Evolutionary conservation across 2,888 invertebrate genomes (phyloP), one percentile per base, ranked within the genome.

Genomic region (Cristatella mucedo): DNA sequence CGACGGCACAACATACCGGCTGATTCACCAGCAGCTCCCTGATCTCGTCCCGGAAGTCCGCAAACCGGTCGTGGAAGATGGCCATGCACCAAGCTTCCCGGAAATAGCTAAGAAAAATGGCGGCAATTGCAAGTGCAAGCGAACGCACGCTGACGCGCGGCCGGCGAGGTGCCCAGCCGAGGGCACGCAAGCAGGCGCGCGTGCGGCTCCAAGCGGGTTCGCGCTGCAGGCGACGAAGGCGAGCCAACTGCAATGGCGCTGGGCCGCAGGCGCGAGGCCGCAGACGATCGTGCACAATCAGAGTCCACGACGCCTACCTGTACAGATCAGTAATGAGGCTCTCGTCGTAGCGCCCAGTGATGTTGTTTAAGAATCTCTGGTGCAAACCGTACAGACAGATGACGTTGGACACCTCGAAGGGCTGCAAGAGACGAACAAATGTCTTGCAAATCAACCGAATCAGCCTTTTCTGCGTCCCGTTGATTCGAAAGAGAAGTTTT

Each of bases 311-410:
- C 13, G 33, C 49, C 49, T 46, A 63, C 63, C 46, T 49, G 51
- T 57, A 63, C 31, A 65, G 69, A 56, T 82, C 79, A 0, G 68
- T 62, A 24, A 82, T 75, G 43, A 73, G 60, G 1, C 72, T 66
- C 60, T 73, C 66, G 66, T 74, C 66, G 57, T 71, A 78, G 41
- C 78, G 70, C 15, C 66, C 56, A 36, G 74, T 65, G 26, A 82
- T 53, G 52, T 78, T 76, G 61, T 81, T 77, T 44, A 82, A 69
- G 51, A 76, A 65, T 18, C 72, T 71, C 52, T 82, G 79, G 56
- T 82, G 81, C 48, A 77, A 74, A 0, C 80, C 81, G 59, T 76
- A 81, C 24, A 82, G 56, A 44, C 72, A 68, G 1, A 71, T 62
- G 13, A 79, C 52, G 44, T 77, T 75, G 24, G 36, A 36, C 21